Conservation (phyloP, 2,888 invertebrate species). For the Meandrusa payeni region DNA sequence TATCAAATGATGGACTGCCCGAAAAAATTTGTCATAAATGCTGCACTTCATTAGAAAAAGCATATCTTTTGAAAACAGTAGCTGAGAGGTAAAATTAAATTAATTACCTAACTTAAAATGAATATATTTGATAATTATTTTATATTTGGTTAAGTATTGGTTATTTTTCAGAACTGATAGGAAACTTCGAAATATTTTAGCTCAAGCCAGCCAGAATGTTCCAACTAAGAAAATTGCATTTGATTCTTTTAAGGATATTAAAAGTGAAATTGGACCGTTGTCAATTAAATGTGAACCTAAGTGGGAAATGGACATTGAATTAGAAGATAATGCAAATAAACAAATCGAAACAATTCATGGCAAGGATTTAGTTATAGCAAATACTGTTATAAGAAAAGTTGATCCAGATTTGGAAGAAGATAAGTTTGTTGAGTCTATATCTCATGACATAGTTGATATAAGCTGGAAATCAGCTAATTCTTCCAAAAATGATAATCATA, state of each 20-base stretch:
- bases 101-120: no score
- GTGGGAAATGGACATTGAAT: constrained; percentile 73
- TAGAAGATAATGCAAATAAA: constrained; percentile 38
- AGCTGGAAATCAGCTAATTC: constrained; percentile 50
- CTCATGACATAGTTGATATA: constrained; percentile 44
- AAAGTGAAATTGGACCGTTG: constrained; percentile 70
- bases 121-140: not conserved
- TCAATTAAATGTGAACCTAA: constrained; percentile 63
- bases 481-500: no score
- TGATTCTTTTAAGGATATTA: constrained; percentile 71
- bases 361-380: constrained; percentile 68
- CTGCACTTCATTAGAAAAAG: constrained; percentile 68
- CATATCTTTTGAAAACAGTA: constrained; percentile 69
- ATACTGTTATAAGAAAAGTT: constrained; percentile 72
- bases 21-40: constrained; percentile 72
- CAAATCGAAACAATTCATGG: constrained; percentile 53
- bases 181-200: constrained; percentile 56
- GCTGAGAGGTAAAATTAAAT: constrained; percentile 68
- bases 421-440: constrained; percentile 33
- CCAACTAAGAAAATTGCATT: constrained; percentile 72
- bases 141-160: no score
- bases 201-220: constrained; percentile 43
- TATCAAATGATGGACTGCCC: constrained; percentile 69
- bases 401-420: constrained; percentile 45
- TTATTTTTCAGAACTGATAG: constrained; percentile 55